phyloP scores from a whole-genome alignment of 2,888 invertebrate species.

The Congeria kusceri region DNA sequence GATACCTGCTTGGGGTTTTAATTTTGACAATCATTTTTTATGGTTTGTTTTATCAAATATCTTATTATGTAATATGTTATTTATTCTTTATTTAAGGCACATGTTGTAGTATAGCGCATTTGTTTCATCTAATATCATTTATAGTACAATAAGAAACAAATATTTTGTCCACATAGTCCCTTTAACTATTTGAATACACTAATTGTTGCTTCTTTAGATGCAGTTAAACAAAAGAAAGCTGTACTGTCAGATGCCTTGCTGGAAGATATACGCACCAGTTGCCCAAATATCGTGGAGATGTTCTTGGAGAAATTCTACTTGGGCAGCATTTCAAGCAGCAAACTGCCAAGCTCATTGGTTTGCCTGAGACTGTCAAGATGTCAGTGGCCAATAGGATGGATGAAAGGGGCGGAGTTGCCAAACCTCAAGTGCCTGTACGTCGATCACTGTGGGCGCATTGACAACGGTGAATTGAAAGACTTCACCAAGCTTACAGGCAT shows the following conservation, averaged over 20 bases:
- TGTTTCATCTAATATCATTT: no score
- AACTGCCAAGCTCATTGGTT: slow-evolving; percentile 67
- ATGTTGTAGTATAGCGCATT: no score
- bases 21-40: no score
- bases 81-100: no score
- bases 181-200: no score
- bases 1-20: no score
- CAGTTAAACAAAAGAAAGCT: slow-evolving; percentile 59
- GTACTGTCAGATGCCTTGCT: slow-evolving; percentile 79
- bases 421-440: slow-evolving; percentile 68
- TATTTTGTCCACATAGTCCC: no score
- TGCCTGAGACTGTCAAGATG: slow-evolving; percentile 65
- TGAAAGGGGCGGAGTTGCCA: slow-evolving; percentile 65
- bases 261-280: slow-evolving; percentile 74
- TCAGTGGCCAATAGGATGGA: slow-evolving; percentile 73
- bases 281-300: slow-evolving; percentile 75
- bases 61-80: no score
- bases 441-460: slow-evolving; percentile 63
- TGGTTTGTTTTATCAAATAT: no score
- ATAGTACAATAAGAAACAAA: no score
- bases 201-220: slow-evolving; percentile 29
- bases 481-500: slow-evolving; percentile 61
- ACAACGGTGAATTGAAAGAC: slow-evolving; percentile 69
- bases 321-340: slow-evolving; percentile 61
- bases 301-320: slow-evolving; percentile 68